Base-by-base conservation (phyloP, 2,113 vertebrate genomes). In the Larimichthys crocea region DNA sequence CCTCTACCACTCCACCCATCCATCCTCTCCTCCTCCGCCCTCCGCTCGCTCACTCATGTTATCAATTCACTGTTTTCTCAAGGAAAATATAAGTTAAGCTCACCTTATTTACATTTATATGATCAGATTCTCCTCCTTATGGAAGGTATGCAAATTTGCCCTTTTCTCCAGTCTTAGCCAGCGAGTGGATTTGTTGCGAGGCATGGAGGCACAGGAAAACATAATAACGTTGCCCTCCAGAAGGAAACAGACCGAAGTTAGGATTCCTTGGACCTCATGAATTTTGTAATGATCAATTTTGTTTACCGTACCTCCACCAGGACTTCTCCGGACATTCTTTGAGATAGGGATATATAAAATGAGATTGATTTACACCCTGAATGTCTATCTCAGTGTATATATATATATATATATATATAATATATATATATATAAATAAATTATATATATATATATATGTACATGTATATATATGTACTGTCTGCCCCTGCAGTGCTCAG, bases 61-160 rank as follows among this genome's bases (percentile, higher is more conserved):
- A 93, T 92, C 92, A 89, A 80, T 91, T 93, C 84, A 74, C 85
- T 83, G 85, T 93, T 91, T 93, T 92, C 81, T 82, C 88, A 75
- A 78, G 91, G 88, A 94, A 94, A 94, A 89, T 93, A 92, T 91
- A 93, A 92, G 87, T 93, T 93, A 94, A 95, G 92, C 88, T 91
- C 86, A 90, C 88, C 94, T 95, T 95, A 95, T 96, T 95, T 95
- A 95, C 94, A 96, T 96, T 94, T 95, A 96, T 95, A 96, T 95
- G 91, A 94, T 95, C 93, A 93, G 93, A 95, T 94, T 95, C 94
- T 87, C 89, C 87, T 88, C 84, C 91, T 82, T 92, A 91, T 95
- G 92, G 93, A 93, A 74, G 50, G 64, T 94, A 96, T 96, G 94
- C 88, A 94, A 95, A 95, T 95, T 76, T 94, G 90, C 93, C 94